phyloP scores from a whole-genome alignment of 2,113 vertebrate genomes.

The Podarcis raffonei region DNA sequence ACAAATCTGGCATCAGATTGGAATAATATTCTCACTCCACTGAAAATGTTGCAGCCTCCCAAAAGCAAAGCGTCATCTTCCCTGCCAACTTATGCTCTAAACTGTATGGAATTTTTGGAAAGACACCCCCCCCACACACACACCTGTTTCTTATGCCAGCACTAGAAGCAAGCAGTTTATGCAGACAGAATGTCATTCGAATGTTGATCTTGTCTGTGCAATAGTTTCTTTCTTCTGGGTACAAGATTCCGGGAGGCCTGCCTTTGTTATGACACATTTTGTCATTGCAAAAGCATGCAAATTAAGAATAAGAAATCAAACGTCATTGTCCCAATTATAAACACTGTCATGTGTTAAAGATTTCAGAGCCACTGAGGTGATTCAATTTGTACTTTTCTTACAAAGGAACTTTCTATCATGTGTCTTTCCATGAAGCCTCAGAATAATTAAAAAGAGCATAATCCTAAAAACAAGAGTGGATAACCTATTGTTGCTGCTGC shows the following conservation, averaged over 20 bases:
- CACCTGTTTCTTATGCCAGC: neutral
- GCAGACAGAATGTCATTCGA: neutral
- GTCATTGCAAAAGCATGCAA: constrained; percentile 19
- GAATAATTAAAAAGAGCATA: neutral
- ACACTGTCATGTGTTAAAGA: neutral
- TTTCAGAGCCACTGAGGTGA: constrained; percentile 22
- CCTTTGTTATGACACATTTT: constrained; percentile 34
- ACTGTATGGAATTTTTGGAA: neutral
- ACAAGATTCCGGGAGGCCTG: constrained; percentile 14
- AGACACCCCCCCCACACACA: neutral
- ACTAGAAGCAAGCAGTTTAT: rapidly evolving
- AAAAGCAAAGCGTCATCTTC: neutral
- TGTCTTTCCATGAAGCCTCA: neutral
- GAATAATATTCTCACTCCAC: neutral
- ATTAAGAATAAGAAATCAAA: constrained; percentile 22
- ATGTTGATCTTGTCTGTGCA: neutral
- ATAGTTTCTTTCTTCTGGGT: neutral
- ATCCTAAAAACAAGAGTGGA: neutral
- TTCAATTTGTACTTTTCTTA: neutral
- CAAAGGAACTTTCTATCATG: neutral
- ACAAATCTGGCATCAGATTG: neutral
- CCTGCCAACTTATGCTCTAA: neutral
- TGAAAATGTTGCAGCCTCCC: neutral
- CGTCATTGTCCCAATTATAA: neutral
- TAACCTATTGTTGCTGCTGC: neutral